Percentiles rank a stretch among this genome's conserved stretches.
Evolutionary conservation across 2,113 vertebrate species (phyloP).

Genomic region (Acrocephalus arundinaceus): DNA sequence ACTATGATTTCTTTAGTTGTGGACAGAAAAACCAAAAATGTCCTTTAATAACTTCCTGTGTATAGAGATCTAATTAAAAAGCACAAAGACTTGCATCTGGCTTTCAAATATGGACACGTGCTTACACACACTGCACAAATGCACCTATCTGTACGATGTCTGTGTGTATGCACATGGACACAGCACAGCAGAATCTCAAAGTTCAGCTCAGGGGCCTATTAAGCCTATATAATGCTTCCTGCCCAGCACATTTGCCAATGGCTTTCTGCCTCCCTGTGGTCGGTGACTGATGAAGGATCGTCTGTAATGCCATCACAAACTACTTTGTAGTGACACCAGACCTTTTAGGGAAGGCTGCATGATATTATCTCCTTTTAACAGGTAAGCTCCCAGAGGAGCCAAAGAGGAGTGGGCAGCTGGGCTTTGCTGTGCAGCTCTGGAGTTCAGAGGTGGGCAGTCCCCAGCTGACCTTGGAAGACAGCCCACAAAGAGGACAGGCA

Average conservation of each 20-base stretch:
- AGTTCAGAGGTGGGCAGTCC: background rate
- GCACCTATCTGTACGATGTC: fast-evolving
- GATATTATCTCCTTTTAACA: background rate
- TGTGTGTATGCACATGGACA: background rate
- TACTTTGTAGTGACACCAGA: background rate
- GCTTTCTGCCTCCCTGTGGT: background rate
- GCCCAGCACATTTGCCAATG: background rate
- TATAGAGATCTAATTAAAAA: background rate
- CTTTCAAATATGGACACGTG: background rate
- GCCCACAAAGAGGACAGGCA: background rate
- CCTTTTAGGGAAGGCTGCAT: background rate
- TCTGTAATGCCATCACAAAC: background rate
- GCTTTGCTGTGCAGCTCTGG: background rate
- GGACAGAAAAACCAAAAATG: background rate
- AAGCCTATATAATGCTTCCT: background rate
- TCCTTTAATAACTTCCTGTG: background rate
- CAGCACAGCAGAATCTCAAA: background rate
- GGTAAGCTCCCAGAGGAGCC: background rate
- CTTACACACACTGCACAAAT: background rate
- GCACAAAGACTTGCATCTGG: background rate
- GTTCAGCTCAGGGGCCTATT: background rate
- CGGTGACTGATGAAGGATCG: background rate
- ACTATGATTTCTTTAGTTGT: background rate
- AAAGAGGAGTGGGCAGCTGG: background rate
- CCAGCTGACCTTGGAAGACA: background rate